These are phyloP conservation scores for Ictalurus furcatus DNA, from an alignment of 2,113 vertebrate genomes.

Conservation along the genomic window DNA sequence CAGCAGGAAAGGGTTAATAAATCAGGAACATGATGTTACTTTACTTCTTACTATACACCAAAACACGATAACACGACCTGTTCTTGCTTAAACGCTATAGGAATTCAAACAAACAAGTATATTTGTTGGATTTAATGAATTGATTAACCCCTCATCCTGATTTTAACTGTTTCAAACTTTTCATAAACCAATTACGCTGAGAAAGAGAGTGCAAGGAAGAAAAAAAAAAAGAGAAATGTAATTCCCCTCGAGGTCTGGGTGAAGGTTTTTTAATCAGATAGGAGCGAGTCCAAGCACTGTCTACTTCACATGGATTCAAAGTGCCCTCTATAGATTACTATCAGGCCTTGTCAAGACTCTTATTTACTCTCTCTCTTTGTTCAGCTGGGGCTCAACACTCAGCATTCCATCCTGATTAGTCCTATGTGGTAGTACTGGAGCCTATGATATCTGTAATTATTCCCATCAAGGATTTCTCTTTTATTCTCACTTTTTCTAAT, in stretches of 20 bases:
- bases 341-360: neutral
- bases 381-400: neutral
- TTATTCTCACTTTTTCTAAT: neutral
- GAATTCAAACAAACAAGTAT: neutral
- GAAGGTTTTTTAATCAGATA: constrained; percentile 8
- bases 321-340: constrained; percentile 21
- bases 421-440: neutral
- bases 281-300: neutral
- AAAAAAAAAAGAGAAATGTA: neutral
- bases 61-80: neutral
- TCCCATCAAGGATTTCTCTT: neutral
- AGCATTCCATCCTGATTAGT: neutral
- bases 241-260: neutral
- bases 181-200: neutral
- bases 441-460: neutral
- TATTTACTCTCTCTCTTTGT: neutral
- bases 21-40: neutral
- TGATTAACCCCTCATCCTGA: neutral
- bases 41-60: no score
- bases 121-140: neutral
- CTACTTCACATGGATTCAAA: neutral
- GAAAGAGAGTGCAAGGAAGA: neutral
- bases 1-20: neutral
- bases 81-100: neutral
- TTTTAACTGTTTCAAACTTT: neutral